Evolutionary conservation across 2,113 vertebrate species (phyloP), one percentile per base, ranked within the genome.

Genomic region (Peromyscus leucopus): DNA sequence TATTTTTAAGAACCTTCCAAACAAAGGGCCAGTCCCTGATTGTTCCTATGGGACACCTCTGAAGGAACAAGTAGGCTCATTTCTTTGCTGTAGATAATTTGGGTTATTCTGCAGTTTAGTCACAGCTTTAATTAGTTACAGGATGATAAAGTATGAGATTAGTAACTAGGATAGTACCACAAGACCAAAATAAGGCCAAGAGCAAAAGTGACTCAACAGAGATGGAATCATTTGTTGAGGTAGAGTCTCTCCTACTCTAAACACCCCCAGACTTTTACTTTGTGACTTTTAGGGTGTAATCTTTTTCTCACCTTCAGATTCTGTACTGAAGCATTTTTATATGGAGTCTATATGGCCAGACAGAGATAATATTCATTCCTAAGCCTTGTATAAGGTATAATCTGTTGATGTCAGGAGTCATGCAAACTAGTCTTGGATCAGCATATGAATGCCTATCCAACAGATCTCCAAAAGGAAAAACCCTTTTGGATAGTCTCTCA

Each of bases 121-220:
- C 42, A 76, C 36, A 88, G 61, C 69, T 91, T 95, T 92, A 92
- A 61, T 97, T 91, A 96, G n/a, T 86, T 46, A 83, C 46, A 83
- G 69, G 71, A 82, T n/a, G 48, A 36, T 74, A 69, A 94, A 75
- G 12, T 61, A 93, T 63, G 87, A 87, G 13, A 82, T 78, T 82
- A 94, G 55, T 71, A 90, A 80, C 76, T 96, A 24, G 36, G 71
- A 89, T 46, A 51, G 7, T 26, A 51, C 57, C 55, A 46, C 1
- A 69, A 76, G 63, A 75, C 90, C 39, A 74, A 19, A 74, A 26
- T 33, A 39, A 10, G 69, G 15, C 8, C 55, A 88, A 91, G 39
- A 94, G 31, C 28, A 89, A 90, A 90, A 7, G 12, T 75, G 13
- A 57, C 28, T 79, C 48, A 69, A 42, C 2, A 12, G 7, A 57